Evolutionary conservation across 2,888 invertebrate species (phyloP).

Genomic region (Halocaridina rubra): DNA sequence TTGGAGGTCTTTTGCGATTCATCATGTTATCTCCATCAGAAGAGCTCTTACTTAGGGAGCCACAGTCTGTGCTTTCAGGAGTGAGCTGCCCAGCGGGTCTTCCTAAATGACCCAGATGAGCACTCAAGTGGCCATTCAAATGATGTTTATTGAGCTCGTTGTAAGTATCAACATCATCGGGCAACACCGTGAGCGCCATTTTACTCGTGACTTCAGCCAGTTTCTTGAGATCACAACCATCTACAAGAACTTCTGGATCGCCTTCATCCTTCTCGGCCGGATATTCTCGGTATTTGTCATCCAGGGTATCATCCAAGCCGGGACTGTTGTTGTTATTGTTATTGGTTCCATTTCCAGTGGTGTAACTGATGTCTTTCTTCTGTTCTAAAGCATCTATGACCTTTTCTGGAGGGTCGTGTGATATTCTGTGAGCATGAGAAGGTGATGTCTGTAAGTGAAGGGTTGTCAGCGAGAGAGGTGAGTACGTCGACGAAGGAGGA

Average conservation of each 20-base stretch:
- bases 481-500: constrained; percentile 35
- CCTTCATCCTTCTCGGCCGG: constrained; percentile 60
- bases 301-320: constrained; percentile 31
- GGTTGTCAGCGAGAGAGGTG: constrained; percentile 46
- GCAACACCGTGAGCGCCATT: constrained; percentile 49
- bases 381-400: constrained; percentile 53
- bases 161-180: constrained; percentile 49
- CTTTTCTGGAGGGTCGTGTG: constrained; percentile 49
- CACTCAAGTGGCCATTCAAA: constrained; percentile 44
- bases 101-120: constrained; percentile 41
- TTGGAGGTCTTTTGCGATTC: constrained; percentile 66
- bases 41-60: constrained; percentile 67
- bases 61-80: constrained; percentile 66
- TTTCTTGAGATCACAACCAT: constrained; percentile 54
- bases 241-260: constrained; percentile 39
- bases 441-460: constrained; percentile 46
- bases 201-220: constrained; percentile 54
- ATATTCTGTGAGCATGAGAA: constrained; percentile 18
- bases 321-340: constrained; percentile 21
- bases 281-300: constrained; percentile 58
- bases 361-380: constrained; percentile 50
- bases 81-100: constrained; percentile 46
- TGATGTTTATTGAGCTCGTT: constrained; percentile 60
- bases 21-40: constrained; percentile 67
- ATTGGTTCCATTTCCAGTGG: too few relatives aligned